phyloP scores from a whole-genome alignment of 2,888 invertebrate genomes.

The Linnaemya tessellans region DNA sequence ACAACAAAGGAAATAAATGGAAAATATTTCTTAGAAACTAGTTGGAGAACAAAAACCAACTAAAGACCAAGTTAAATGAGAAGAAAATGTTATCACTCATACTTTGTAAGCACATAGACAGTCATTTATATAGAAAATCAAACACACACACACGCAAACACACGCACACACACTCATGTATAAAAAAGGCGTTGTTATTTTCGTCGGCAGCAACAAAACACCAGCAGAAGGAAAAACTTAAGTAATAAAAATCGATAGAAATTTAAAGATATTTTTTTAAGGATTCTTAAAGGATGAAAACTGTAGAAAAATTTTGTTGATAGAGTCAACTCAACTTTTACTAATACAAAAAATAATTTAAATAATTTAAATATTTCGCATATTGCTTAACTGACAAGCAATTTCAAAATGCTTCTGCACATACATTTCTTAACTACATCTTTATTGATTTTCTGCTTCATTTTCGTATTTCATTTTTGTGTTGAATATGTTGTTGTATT shows the following conservation, averaged over 20 bases:
- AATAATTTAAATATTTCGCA: not conserved
- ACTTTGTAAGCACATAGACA: not conserved
- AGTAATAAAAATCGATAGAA: constrained; percentile 57
- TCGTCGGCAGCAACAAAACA: constrained; percentile 39
- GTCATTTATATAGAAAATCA: constrained; percentile 10
- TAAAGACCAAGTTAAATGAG: constrained; percentile 47
- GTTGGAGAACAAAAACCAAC: constrained; percentile 38
- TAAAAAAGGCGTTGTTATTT: constrained; percentile 71
- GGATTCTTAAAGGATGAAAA: constrained; percentile 1
- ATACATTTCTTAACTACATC: too few relatives aligned
- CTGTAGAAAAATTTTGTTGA: not conserved
- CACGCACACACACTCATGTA: constrained; percentile 28
- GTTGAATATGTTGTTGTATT: too few relatives aligned
- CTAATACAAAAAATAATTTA: too few relatives aligned
- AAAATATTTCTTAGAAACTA: constrained; percentile 60
- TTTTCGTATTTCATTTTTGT: too few relatives aligned
- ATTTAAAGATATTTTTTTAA: constrained; percentile 40
- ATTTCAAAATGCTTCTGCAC: not conserved
- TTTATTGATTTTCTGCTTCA: not conserved
- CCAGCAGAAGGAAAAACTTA: not conserved
- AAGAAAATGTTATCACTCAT: constrained; percentile 56
- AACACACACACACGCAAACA: constrained; percentile 6
- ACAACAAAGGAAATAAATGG: constrained; percentile 62
- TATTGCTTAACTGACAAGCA: not conserved
- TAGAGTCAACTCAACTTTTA: too few relatives aligned